Evolutionary conservation across 2,888 invertebrate species (phyloP).

Genomic region (Andrena haemorrhoa): DNA sequence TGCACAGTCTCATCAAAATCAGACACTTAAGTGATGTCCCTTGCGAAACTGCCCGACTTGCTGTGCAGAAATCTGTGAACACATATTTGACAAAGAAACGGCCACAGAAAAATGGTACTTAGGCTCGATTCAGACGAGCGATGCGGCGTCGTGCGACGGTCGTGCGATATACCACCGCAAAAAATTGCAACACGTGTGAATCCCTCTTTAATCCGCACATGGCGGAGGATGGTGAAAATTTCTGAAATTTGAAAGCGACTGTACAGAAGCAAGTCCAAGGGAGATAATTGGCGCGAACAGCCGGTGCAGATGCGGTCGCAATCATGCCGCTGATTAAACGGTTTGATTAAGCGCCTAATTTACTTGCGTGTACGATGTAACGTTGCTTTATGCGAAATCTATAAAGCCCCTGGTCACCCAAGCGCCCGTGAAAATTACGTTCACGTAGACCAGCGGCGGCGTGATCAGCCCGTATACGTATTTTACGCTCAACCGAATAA

Average conservation of each 20-base stretch:
- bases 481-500: conserved; percentile 47
- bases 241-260: conserved; percentile 15
- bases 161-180: too few species aligned
- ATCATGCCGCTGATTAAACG: conserved; percentile 84
- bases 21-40: too few species aligned
- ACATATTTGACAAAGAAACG: too few species aligned
- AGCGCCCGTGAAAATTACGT: conserved; percentile 41
- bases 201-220: neutral
- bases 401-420: conserved; percentile 49
- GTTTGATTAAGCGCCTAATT: conserved; percentile 83
- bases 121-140: too few species aligned
- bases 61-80: too few species aligned
- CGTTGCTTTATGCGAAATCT: conserved; percentile 73
- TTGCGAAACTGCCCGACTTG: too few species aligned
- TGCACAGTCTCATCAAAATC: too few species aligned
- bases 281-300: conserved; percentile 77
- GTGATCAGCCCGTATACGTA: conserved; percentile 39
- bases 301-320: conserved; percentile 81
- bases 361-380: conserved; percentile 73
- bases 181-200: too few species aligned
- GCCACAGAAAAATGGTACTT: too few species aligned
- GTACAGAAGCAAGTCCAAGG: conserved; percentile 26
- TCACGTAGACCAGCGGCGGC: conserved; percentile 1
- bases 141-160: too few species aligned
- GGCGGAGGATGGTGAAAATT: neutral